These are phyloP conservation scores for Serinus canaria DNA, from an alignment of 2,113 vertebrate species.

Conservation along the genomic window DNA sequence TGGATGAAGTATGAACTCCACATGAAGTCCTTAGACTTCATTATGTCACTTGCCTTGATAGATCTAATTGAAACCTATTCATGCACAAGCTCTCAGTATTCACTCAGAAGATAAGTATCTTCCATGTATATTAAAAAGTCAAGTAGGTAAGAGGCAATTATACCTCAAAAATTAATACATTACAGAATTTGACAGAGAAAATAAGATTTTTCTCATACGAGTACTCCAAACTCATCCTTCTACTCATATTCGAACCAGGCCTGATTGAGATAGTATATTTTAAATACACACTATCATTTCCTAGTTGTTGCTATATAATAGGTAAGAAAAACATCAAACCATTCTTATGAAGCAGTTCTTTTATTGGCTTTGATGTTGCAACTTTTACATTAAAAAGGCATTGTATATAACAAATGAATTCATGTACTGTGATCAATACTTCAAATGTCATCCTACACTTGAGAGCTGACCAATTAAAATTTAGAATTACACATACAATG, in stretches of 20 bases:
- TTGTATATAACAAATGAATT: conserved; percentile 54
- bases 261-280: conserved; percentile 69
- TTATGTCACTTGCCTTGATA: not conserved
- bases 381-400: conserved; percentile 79
- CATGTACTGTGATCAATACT: conserved; percentile 41
- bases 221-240: conserved; percentile 37
- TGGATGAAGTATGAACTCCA: not conserved
- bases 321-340: conserved; percentile 78
- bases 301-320: not conserved
- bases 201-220: conserved; percentile 45
- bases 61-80: conserved; percentile 67
- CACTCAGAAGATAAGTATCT: conserved; percentile 35
- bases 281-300: not conserved
- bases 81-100: conserved; percentile 76
- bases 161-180: conserved; percentile 7
- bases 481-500: conserved; percentile 54
- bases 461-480: conserved; percentile 49
- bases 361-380: conserved; percentile 82
- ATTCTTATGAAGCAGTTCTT: conserved; percentile 64
- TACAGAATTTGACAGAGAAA: conserved; percentile 44
- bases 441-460: conserved; percentile 58
- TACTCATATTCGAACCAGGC: conserved; percentile 76
- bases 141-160: conserved; percentile 31
- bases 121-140: not conserved
- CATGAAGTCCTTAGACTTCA: not conserved